A percentile compares a stretch with the other conserved stretches of the same genome.
These are phyloP conservation scores for Neocloeon triangulifer DNA, from an alignment of 1,140 invertebrate genomes.

Conservation along the genomic window DNA sequence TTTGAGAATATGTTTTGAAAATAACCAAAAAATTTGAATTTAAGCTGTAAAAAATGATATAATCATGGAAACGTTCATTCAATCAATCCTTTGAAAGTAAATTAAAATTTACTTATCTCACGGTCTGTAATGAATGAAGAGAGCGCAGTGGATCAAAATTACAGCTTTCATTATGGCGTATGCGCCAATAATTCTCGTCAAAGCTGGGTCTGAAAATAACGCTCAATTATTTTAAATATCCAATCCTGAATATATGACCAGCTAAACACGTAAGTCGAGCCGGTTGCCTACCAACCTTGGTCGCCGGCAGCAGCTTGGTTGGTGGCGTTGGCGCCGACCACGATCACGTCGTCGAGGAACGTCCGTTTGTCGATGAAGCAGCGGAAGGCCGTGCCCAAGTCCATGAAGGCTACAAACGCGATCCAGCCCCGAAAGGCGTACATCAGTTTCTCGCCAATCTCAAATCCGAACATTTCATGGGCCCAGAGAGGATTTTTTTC, in stretches of 20 bases:
- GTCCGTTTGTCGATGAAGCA: slow-evolving; percentile 51
- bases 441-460: slow-evolving; percentile 32
- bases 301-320: neutral
- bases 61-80: too few relatives aligned
- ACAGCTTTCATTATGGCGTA: slow-evolving; percentile 47
- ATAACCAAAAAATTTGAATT: too few relatives aligned
- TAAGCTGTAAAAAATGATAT: too few relatives aligned
- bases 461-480: neutral
- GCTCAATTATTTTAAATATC: too few relatives aligned
- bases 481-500: too few relatives aligned
- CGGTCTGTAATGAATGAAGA: slow-evolving; percentile 56
- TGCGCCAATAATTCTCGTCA: slow-evolving; percentile 44
- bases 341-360: slow-evolving; percentile 38
- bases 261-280: neutral
- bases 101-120: too few relatives aligned
- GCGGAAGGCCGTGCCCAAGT: slow-evolving; percentile 42
- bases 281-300: neutral
- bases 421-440: slow-evolving; percentile 56
- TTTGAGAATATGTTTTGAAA: too few relatives aligned
- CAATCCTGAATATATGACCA: too few relatives aligned
- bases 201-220: slow-evolving; percentile 43
- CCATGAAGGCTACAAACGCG: slow-evolving; percentile 58
- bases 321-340: too few relatives aligned
- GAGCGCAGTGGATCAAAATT: slow-evolving; percentile 48
- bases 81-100: too few relatives aligned